These are phyloP conservation scores for Heliconius nattereri DNA, from an alignment of 1,140 invertebrate species.

Conservation along the genomic window DNA sequence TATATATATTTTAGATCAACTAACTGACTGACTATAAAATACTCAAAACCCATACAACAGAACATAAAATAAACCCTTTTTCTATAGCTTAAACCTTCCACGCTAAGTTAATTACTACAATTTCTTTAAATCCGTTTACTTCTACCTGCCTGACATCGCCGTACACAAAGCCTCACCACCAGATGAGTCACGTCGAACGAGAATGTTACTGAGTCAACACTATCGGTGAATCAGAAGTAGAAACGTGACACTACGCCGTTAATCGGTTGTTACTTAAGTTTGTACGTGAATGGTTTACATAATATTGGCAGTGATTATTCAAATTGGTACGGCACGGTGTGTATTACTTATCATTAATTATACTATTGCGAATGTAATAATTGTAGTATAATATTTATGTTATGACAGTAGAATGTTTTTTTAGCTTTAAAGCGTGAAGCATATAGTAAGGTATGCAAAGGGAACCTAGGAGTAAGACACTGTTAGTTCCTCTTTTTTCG, in stretches of 20 bases:
- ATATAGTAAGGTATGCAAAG: too few species aligned
- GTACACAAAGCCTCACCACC: not conserved
- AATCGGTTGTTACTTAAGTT: conserved; percentile 19
- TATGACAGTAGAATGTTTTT: not conserved
- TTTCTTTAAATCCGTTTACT: conserved; percentile 4
- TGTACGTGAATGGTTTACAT: conserved; percentile 22
- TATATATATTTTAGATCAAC: too few species aligned
- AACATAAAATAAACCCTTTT: not conserved
- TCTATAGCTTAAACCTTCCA: not conserved
- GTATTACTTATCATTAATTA: not conserved
- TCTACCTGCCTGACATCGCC: not conserved
- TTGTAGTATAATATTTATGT: not conserved
- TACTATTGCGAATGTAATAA: not conserved
- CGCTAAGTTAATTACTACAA: not conserved
- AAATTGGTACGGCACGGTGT: too few species aligned
- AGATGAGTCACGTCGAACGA: conserved; percentile 23
- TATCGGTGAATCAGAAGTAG: conserved; percentile 31
- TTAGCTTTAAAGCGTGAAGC: not conserved
- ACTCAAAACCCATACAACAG: too few species aligned
- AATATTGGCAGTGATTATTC: not conserved
- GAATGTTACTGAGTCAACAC: conserved; percentile 32
- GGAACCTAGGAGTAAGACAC: not conserved
- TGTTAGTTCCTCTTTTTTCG: not conserved
- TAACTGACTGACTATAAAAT: too few species aligned
- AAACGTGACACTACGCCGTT: conserved; percentile 22